phyloP scores from a whole-genome alignment of 2,113 vertebrate genomes.

The Bothrops jararaca region DNA sequence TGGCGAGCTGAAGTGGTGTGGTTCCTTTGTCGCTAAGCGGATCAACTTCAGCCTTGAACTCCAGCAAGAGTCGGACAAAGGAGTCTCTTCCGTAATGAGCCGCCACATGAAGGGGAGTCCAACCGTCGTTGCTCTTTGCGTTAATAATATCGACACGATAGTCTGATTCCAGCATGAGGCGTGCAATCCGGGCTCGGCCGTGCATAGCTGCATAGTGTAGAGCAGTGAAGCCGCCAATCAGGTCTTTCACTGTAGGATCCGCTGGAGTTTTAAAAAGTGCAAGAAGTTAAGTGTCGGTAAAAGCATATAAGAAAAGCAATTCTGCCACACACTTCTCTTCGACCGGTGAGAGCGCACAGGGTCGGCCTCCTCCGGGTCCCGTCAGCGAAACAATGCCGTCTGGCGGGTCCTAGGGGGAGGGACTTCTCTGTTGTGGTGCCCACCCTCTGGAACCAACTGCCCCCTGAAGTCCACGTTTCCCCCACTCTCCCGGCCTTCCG shows the following conservation, averaged over 20 bases:
- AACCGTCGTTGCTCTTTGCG: constrained; percentile 97
- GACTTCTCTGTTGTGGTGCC: too few species aligned
- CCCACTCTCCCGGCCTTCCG: too few species aligned
- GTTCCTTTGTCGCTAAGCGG: constrained; percentile 97
- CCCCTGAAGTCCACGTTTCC: too few species aligned
- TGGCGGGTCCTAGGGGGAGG: too few species aligned
- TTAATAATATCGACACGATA: constrained; percentile 93
- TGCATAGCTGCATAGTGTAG: constrained; percentile 99
- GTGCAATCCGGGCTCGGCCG: constrained; percentile 91
- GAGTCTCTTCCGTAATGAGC: constrained; percentile 96
- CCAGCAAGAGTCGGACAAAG: constrained; percentile 91
- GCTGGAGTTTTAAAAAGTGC: constrained; percentile 72
- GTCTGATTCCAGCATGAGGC: constrained; percentile 93
- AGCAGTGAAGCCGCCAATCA: constrained; percentile 97
- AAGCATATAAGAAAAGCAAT: neutral
- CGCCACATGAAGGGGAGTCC: constrained; percentile 96
- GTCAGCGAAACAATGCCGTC: too few species aligned
- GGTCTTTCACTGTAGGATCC: constrained; percentile 95
- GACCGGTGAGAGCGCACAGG: too few species aligned
- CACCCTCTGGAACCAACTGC: too few species aligned
- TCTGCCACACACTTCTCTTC: too few species aligned
- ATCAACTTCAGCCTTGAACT: constrained; percentile 96
- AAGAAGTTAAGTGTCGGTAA: constrained; percentile 43
- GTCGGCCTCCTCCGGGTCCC: too few species aligned
- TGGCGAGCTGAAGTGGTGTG: constrained; percentile 93